A percentile compares a stretch with the other conserved stretches of the same genome.
These are phyloP conservation scores for Calcarius lapponicus DNA, from an alignment of 2,797 vertebrate species.

Conservation along the genomic window DNA sequence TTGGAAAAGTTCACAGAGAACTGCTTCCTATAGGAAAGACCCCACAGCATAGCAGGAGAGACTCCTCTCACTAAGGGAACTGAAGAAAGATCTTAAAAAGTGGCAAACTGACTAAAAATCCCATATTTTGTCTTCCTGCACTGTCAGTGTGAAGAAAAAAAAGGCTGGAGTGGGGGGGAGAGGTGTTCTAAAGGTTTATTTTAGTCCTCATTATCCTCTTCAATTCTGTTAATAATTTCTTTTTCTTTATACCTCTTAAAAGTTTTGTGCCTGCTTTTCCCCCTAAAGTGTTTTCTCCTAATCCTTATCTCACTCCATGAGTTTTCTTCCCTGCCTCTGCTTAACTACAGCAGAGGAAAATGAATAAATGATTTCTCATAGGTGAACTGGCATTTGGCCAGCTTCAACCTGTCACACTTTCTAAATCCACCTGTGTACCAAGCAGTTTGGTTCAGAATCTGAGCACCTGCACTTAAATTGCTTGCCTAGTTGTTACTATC, in stretches of 20 bases:
- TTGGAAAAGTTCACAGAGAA: not conserved
- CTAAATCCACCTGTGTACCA: not conserved
- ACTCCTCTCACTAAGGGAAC: not conserved
- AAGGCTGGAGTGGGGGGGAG: not conserved
- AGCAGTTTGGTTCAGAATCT: not conserved
- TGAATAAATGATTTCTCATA: not conserved
- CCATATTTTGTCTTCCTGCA: not conserved
- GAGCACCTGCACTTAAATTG: not conserved
- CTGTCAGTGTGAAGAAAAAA: not conserved
- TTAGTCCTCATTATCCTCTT: not conserved
- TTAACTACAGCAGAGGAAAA: not conserved
- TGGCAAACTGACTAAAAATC: not conserved
- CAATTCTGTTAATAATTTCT: too few species aligned
- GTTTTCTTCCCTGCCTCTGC: fast-evolving
- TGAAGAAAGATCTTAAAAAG: not conserved
- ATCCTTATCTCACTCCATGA: not conserved
- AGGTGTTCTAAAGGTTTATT: not conserved
- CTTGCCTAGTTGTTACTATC: not conserved
- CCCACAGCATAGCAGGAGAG: not conserved
- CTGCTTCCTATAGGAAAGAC: not conserved
- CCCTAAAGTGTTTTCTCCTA: not conserved
- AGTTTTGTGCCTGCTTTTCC: not conserved
- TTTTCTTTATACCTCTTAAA: not conserved
- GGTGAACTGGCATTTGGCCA: not conserved
- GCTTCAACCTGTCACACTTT: not conserved